These are phyloP conservation scores for Turnix velox DNA, from an alignment of 2,113 vertebrate species.

Conservation along the genomic window DNA sequence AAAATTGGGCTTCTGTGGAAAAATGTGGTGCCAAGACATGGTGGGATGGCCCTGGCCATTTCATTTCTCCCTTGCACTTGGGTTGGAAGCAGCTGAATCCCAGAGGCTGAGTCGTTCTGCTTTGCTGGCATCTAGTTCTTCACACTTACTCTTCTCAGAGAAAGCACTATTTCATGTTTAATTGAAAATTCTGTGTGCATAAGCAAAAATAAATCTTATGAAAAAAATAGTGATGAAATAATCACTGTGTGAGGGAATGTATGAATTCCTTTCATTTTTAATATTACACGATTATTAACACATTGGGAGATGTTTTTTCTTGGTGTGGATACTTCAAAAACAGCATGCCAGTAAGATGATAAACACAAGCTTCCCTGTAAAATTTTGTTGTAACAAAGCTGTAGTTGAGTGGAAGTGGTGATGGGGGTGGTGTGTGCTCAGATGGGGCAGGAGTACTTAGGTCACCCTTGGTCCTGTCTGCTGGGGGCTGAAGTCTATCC, in stretches of 20 bases:
- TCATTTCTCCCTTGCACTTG: background rate
- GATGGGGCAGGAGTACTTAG: fast-evolving
- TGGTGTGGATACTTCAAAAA: background rate
- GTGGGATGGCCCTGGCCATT: background rate
- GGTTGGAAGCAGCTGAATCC: background rate
- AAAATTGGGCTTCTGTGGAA: background rate
- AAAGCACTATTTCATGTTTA: constrained; percentile 3
- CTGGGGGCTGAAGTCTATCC: background rate
- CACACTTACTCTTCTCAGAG: background rate
- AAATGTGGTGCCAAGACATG: background rate
- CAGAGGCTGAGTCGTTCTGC: background rate
- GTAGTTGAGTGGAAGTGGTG: background rate
- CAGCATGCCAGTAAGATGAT: background rate
- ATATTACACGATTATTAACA: background rate
- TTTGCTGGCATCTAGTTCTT: background rate
- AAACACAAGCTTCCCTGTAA: background rate
- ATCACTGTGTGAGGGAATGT: background rate
- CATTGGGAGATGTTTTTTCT: background rate
- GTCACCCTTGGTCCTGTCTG: background rate
- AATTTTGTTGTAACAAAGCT: background rate
- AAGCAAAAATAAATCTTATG: constrained; percentile 26
- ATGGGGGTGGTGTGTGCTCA: background rate
- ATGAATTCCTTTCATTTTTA: constrained; percentile 16
- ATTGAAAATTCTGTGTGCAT: constrained; percentile 27
- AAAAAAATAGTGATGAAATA: constrained; percentile 26